Conservation (phyloP, 2,797 vertebrate species). For the Neosilurus hyrtlii region DNA sequence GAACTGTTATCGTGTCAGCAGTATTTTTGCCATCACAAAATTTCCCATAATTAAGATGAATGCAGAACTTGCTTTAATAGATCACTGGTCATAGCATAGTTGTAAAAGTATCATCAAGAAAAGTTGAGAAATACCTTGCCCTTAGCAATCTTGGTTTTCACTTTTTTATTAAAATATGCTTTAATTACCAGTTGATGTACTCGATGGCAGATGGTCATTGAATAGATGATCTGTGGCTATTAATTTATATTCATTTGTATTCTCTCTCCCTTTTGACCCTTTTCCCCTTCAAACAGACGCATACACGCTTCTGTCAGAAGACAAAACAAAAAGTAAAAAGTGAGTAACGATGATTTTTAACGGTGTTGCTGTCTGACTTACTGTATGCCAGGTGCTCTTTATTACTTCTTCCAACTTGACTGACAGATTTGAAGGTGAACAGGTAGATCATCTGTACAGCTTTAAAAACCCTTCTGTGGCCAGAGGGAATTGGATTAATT, state of each 20-base stretch:
- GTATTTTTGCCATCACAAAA: conserved; percentile 34
- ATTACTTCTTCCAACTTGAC: conserved; percentile 46
- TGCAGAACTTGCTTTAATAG: neutral
- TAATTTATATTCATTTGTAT: conserved; percentile 21
- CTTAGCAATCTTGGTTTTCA: conserved; percentile 14
- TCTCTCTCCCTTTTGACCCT: conserved; percentile 6
- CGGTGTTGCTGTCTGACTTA: conserved; percentile 1
- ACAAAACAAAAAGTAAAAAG: conserved; percentile 16
- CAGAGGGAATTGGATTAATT: conserved; percentile 68
- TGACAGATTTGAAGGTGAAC: conserved; percentile 47
- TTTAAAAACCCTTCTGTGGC: conserved; percentile 59
- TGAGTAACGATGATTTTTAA: conserved; percentile 25
- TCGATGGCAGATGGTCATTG: conserved; percentile 3
- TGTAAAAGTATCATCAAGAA: conserved; percentile 5
- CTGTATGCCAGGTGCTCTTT: conserved; percentile 14
- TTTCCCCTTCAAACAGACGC: neutral
- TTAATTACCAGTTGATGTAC: conserved; percentile 8
- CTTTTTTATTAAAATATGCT: conserved; percentile 25
- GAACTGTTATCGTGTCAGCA: conserved; percentile 37
- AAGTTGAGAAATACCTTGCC: conserved; percentile 25
- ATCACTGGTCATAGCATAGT: neutral
- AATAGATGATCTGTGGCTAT: conserved; percentile 20
- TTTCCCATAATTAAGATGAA: conserved; percentile 38
- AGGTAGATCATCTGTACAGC: conserved; percentile 3
- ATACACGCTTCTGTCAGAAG: conserved; percentile 18